Base-by-base conservation (phyloP, 2,888 invertebrate genomes). In the Coecobrya sp. region DNA sequence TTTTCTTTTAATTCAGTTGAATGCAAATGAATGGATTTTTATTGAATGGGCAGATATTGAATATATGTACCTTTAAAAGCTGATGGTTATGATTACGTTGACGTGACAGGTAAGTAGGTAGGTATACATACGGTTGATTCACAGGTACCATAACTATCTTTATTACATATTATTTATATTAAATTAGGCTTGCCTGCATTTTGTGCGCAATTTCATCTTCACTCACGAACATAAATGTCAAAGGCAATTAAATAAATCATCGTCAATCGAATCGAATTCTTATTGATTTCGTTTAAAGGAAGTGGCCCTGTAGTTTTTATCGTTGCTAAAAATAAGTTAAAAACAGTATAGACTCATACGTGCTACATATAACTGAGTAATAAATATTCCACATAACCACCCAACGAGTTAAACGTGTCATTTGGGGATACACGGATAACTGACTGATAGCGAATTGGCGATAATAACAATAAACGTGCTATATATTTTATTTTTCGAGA, bases 1-100 rank as follows among this genome's bases (percentile, higher is more conserved):
- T 49, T 79, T 73, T 73, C 19, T 73, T 73, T 79, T 79, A 55
- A 79, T 79, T 79, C 42, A 45, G 42, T 79, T 52, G 79, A 52
- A 49, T 49, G 36, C 30, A 7, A 70, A 19, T 30, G 22, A 49
- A 49, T 27, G 49, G 10, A 16, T 25, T 52, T 49, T 49, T 49
- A 49, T 76, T 79, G 49, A 25, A 49, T 49, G 49, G 3, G 19
- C 36, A 73, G 42, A 10, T 52, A 52, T 79, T 52, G 16, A 79
- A 79, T 79, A n/a, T n/a, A n/a, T n/a, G n/a, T n/a, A 52, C 30
- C 79, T 27, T n/a, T 27, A 0, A 52, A 79, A 49, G n/a, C 16
- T 52, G 52, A 52, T 52, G 27, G 1, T 25, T 49, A 49, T 76
- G 76, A 45, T 76, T 25, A 25, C 27, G 79, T 79, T 27, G 27